Evolutionary conservation across 2,113 vertebrate species (phyloP).

Genomic region (Pimephales promelas): DNA sequence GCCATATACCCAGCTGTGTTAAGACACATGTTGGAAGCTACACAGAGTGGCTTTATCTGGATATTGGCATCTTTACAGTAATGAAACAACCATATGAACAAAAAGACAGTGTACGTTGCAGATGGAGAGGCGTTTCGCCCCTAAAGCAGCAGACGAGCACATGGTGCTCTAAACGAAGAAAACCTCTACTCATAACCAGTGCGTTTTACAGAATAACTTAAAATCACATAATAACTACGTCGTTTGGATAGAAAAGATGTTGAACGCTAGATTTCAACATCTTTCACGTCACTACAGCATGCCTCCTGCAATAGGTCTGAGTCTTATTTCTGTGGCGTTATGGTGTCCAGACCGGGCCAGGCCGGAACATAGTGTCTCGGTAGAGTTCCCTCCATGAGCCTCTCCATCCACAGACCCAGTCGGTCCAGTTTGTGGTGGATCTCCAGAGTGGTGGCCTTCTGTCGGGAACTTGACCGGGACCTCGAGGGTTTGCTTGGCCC

Average conservation of each 20-base stretch:
- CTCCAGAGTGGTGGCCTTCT: conserved; percentile 74
- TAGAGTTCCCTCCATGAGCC: conserved; percentile 91
- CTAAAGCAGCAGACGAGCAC: conserved; percentile 23
- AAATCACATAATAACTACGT: not conserved
- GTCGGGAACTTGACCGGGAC: conserved; percentile 67
- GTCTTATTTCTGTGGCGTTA: conserved; percentile 56
- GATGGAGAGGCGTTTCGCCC: not conserved
- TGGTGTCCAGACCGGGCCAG: conserved; percentile 89
- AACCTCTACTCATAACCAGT: conserved; percentile 28
- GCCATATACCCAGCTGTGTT: conserved; percentile 1
- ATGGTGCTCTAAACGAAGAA: conserved; percentile 14
- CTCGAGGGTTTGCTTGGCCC: conserved; percentile 62
- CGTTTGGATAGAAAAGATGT: not conserved
- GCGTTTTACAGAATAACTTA: conserved; percentile 3
- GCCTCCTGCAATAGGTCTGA: not conserved
- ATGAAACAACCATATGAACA: not conserved
- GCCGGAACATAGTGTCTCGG: conserved; percentile 92
- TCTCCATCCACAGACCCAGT: conserved; percentile 95
- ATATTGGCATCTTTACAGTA: not conserved
- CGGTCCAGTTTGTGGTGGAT: conserved; percentile 91
- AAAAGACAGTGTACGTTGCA: not conserved
- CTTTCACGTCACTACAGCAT: conserved; percentile 10
- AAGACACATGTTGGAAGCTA: conserved; percentile 15
- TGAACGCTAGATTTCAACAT: not conserved
- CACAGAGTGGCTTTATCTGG: conserved; percentile 35